A percentile compares a stretch with the other conserved stretches of the same genome.
Evolutionary conservation across 2,113 vertebrate genomes (phyloP).

Genomic region (Montifringilla adamsi): DNA sequence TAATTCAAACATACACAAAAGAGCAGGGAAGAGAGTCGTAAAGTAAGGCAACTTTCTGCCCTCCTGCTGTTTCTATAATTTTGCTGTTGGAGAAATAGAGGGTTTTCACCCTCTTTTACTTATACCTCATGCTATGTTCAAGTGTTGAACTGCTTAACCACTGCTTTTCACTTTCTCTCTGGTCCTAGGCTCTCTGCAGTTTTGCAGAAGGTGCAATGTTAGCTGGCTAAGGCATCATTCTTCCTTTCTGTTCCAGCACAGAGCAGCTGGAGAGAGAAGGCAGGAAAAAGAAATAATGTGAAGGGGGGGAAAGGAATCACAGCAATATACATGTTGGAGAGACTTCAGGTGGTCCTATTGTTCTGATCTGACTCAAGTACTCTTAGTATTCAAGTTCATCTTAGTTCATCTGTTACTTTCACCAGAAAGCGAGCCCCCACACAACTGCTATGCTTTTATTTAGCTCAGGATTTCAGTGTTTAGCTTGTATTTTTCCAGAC

Average conservation of each 20-base stretch:
- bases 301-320: background rate
- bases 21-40: background rate
- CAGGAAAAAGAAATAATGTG: background rate
- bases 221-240: background rate
- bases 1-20: background rate
- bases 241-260: background rate
- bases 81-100: background rate
- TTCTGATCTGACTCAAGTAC: background rate
- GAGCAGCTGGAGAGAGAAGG: background rate
- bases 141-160: background rate
- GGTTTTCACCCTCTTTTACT: background rate
- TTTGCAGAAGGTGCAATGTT: background rate
- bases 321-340: background rate
- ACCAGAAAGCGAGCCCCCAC: background rate
- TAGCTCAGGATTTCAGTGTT: background rate
- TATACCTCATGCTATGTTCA: background rate
- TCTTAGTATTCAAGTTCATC: background rate
- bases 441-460: background rate
- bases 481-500: background rate
- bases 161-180: background rate
- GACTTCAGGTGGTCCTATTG: background rate
- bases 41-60: background rate
- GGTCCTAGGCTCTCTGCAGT: background rate
- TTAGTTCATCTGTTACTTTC: background rate
- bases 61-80: background rate